phyloP scores from a whole-genome alignment of 2,888 invertebrate genomes.

The Drosophila melanosoma region DNA sequence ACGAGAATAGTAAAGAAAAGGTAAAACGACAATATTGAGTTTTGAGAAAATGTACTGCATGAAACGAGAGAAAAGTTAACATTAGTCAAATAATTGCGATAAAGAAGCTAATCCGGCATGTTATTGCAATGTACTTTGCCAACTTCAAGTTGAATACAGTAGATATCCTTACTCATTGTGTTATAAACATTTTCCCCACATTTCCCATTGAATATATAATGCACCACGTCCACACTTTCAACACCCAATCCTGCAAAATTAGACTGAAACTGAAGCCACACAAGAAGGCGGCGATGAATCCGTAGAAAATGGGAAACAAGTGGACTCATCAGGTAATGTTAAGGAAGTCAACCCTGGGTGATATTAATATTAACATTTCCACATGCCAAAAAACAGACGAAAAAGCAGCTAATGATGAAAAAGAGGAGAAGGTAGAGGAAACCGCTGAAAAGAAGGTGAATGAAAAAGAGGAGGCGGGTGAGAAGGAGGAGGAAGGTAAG shows the following conservation, averaged over 20 bases:
- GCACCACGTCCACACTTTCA: conserved; percentile 34
- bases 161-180: conserved; percentile 34
- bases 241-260: conserved; percentile 20
- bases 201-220: conserved; percentile 33
- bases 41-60: conserved; percentile 35
- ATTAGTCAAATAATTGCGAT: conserved; percentile 34
- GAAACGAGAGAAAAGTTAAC: conserved; percentile 43
- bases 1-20: conserved; percentile 62
- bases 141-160: conserved; percentile 12
- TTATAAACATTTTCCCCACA: conserved; percentile 49
- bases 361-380: conserved; percentile 35
- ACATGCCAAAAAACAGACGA: conserved; percentile 28
- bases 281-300: conserved; percentile 48
- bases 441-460: conserved; percentile 32
- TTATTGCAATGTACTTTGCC: conserved; percentile 36
- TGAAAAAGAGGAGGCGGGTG: conserved; percentile 11
- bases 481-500: conserved; percentile 19
- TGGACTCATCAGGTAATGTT: conserved; percentile 60
- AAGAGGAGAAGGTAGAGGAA: conserved; percentile 26
- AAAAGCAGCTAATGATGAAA: conserved; percentile 34
- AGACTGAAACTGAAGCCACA: conserved; percentile 58
- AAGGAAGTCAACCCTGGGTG: conserved; percentile 4
- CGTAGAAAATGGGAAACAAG: conserved; percentile 49
- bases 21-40: conserved; percentile 37
- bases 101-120: conserved; percentile 56